These are phyloP conservation scores for Tamias sibiricus DNA, from an alignment of 2,113 vertebrate species.

Conservation along the genomic window DNA sequence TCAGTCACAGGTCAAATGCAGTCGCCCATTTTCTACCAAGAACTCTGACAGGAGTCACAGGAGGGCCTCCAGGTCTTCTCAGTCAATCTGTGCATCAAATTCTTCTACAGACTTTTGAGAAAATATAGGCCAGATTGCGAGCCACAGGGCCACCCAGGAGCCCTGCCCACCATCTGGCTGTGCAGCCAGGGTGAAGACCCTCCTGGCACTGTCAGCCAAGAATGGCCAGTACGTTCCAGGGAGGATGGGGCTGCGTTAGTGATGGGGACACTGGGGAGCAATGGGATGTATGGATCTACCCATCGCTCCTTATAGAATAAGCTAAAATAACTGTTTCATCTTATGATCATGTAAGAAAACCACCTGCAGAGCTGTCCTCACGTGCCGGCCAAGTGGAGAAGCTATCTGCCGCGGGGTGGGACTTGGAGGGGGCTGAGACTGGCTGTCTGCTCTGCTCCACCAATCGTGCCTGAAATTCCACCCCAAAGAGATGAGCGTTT, in stretches of 20 bases:
- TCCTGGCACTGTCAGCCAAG: neutral
- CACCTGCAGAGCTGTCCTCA: neutral
- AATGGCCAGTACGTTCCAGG: neutral
- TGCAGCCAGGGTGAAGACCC: neutral
- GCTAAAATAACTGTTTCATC: neutral
- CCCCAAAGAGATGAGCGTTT: conserved; percentile 23
- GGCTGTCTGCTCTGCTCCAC: neutral
- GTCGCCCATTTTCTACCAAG: rapidly evolving
- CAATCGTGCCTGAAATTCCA: conserved; percentile 61
- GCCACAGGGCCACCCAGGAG: neutral
- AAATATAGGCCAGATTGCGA: neutral
- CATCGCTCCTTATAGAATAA: neutral
- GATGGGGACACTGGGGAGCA: too few relatives aligned
- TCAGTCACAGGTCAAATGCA: neutral
- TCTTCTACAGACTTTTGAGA: neutral
- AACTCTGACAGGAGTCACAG: rapidly evolving
- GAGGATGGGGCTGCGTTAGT: rapidly evolving
- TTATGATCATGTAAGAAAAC: neutral
- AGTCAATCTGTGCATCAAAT: neutral
- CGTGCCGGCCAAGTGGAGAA: neutral
- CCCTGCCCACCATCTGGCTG: too few relatives aligned
- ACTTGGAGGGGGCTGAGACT: neutral
- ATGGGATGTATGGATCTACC: rapidly evolving
- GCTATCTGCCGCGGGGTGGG: neutral
- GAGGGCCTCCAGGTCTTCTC: rapidly evolving